These are phyloP conservation scores for Festucalex cinctus DNA, from an alignment of 2,113 vertebrate genomes.

Conservation along the genomic window DNA sequence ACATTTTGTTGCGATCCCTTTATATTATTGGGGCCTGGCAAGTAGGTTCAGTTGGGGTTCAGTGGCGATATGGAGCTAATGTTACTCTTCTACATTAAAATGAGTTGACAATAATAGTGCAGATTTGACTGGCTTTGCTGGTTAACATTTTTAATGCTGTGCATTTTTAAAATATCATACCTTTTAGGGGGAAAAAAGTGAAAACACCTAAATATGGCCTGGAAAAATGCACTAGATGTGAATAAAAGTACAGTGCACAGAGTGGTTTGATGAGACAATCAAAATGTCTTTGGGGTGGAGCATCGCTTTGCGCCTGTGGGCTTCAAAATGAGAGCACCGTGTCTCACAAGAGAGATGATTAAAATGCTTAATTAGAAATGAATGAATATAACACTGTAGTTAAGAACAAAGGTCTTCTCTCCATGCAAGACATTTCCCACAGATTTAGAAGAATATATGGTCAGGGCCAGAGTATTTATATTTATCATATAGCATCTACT, in stretches of 20 bases:
- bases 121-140: not conserved
- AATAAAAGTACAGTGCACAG: not conserved
- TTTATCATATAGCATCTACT: conserved; percentile 10
- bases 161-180: not conserved
- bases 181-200: not conserved
- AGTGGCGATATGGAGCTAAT: not conserved
- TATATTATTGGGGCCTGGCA: not conserved
- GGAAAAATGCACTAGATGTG: not conserved
- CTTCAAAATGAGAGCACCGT: conserved; percentile 48
- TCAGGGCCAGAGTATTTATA: conserved; percentile 20
- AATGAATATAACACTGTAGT: conserved; percentile 67
- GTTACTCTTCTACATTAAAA: not conserved
- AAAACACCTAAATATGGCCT: not conserved
- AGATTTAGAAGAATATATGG: conserved; percentile 19
- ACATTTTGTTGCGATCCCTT: conserved; percentile 6
- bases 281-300: conserved; percentile 27
- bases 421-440: conserved; percentile 16
- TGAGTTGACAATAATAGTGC: not conserved
- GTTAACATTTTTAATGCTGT: not conserved
- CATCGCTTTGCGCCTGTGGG: conserved; percentile 41
- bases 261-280: not conserved
- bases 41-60: not conserved
- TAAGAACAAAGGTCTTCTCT: conserved; percentile 49
- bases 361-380: conserved; percentile 65
- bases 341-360: conserved; percentile 51